Percentiles rank a stretch among this genome's conserved stretches.
These are phyloP conservation scores for Oenanthe melanoleuca DNA, from an alignment of 2,113 vertebrate genomes.

Conservation along the genomic window DNA sequence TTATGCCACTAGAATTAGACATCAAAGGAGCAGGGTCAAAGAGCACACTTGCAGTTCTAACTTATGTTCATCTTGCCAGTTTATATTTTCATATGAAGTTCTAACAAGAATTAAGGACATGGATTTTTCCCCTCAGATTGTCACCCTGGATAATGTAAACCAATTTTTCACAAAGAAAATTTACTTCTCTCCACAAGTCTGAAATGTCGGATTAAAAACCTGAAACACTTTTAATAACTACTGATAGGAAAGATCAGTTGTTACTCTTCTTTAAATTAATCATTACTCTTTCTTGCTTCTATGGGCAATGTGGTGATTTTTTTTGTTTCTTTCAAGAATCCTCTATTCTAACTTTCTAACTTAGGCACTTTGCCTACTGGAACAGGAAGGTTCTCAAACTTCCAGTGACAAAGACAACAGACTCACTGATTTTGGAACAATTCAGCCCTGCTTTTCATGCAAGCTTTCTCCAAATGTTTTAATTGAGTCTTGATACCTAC, in stretches of 20 bases:
- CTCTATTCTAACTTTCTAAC: neutral
- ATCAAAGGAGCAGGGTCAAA: neutral
- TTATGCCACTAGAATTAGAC: neutral
- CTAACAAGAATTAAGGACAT: neutral
- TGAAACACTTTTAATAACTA: neutral
- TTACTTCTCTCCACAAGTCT: neutral
- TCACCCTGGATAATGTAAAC: neutral
- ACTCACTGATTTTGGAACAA: neutral
- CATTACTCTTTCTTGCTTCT: neutral
- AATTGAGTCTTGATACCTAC: neutral
- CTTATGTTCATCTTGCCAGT: neutral
- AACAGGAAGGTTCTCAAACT: neutral
- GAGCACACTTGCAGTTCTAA: neutral
- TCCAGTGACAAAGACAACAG: neutral
- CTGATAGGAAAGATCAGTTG: neutral
- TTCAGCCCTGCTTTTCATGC: neutral
- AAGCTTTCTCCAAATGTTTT: neutral
- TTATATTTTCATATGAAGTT: neutral
- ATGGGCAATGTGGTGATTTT: neutral
- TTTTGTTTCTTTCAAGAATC: neutral
- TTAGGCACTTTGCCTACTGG: neutral
- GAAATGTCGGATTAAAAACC: neutral
- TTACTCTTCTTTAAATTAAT: neutral
- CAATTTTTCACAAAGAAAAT: neutral
- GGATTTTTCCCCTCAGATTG: neutral